phyloP scores from a whole-genome alignment of 2,888 invertebrate species.

The Agrotis puta region DNA sequence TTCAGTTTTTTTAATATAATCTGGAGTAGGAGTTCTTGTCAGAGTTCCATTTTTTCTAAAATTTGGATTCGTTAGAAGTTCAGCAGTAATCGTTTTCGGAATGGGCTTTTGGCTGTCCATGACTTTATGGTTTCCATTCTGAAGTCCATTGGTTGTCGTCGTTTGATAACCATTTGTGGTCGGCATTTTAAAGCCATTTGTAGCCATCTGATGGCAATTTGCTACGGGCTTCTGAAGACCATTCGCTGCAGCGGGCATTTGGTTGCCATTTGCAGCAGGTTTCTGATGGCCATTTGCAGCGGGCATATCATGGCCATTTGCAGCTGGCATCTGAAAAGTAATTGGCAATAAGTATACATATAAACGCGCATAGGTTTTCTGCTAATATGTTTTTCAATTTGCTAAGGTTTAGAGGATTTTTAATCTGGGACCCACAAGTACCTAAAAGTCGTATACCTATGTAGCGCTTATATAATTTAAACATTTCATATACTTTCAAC shows the following conservation, averaged over 20 bases:
- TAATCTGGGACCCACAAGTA: background rate
- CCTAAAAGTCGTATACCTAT: background rate
- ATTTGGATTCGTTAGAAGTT: constrained; percentile 75
- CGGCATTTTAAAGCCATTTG: constrained; percentile 11
- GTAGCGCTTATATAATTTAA: background rate
- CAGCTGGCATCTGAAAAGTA: constrained; percentile 38
- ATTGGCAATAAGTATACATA: background rate
- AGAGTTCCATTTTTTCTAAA: constrained; percentile 81
- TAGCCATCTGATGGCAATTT: constrained; percentile 7
- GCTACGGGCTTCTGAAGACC: constrained; percentile 5
- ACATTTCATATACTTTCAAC: too few species aligned
- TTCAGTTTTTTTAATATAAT: constrained; percentile 81
- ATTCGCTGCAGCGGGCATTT: constrained; percentile 11
- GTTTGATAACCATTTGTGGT: constrained; percentile 76
- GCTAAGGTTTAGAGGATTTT: background rate
- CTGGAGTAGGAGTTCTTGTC: constrained; percentile 84
- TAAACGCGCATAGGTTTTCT: too few species aligned
- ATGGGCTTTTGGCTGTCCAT: constrained; percentile 62
- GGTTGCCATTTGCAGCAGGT: constrained; percentile 12
- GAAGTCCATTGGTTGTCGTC: constrained; percentile 80
- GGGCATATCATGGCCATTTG: constrained; percentile 24
- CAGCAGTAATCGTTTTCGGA: constrained; percentile 49
- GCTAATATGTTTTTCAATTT: background rate
- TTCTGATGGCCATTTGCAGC: constrained; percentile 12
- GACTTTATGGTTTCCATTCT: constrained; percentile 78